Evolutionary conservation across 92 coral and sea anemone species (phyloP), one percentile per base, ranked within the genome.

Genomic region (Palythoa grandis): DNA sequence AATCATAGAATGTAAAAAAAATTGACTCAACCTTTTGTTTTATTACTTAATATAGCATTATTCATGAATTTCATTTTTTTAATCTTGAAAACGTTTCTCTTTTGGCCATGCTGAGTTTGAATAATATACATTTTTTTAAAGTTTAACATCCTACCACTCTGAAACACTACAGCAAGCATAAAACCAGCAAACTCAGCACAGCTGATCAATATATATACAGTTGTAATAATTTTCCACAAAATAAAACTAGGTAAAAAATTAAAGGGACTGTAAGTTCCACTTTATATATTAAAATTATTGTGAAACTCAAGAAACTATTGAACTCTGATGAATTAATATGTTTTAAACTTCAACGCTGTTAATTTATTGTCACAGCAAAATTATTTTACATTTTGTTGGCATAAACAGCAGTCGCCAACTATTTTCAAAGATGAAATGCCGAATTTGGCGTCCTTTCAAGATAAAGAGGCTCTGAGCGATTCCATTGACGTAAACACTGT

Each of bases 101-200:
- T 5, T 43, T 43, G 6, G 9, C 50, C 50, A 43, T 43, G 50
- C 50, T 29, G 35, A 1, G 9, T 43, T 70, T 58, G 19, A 58
- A 14, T 11, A 58, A 15, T 19, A 58, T 29, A 1, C 1, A 58
- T 14, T 58, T 58, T 4, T 19, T 19, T 58, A 58, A 58, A 58
- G 20, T 58, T 14, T 0, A 15, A 3, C 5, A 58, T 58, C 19
- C n/a, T 66, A 1, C 9, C 29, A 37, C 12, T 11, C 35, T 20
- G 1, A 1, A 66, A n/a, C 35, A 29, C 3, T 40, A 50, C 40
- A 35, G 7, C 35, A 29, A 29, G 77, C 77, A 39, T 72, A 17
- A 72, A 72, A 72, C 77, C 77, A 72, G 53, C 56, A 72, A 72
- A 72, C 77, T 72, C 3, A 23, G 17, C 20, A 7, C n/a, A 67